phyloP scores from a whole-genome alignment of 2,797 vertebrate genomes.

The Merluccius polli region DNA sequence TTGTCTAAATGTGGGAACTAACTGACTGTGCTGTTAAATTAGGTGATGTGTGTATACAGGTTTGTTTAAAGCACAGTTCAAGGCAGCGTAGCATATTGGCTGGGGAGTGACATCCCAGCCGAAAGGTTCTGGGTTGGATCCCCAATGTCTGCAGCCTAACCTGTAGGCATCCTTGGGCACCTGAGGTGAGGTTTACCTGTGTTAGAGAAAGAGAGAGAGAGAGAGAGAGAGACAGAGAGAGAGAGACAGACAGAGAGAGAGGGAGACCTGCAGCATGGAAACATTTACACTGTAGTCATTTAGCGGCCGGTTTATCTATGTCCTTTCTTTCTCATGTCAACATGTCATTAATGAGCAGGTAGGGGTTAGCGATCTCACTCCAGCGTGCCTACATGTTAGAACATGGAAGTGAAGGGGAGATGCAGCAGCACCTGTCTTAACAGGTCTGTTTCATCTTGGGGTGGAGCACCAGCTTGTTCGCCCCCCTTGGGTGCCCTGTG shows the following conservation, averaged over 20 bases:
- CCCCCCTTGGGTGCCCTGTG: constrained; percentile 48
- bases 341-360: neutral
- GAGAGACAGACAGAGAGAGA: neutral
- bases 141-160: neutral
- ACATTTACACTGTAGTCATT: neutral
- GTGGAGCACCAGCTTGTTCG: constrained; percentile 59
- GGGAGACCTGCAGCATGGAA: neutral
- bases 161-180: neutral
- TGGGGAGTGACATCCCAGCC: too few species aligned
- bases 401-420: neutral
- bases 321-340: neutral
- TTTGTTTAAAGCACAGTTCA: too few species aligned
- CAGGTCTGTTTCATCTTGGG: neutral
- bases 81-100: too few species aligned
- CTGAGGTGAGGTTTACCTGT: neutral
- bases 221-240: neutral
- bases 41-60: neutral
- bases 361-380: neutral
- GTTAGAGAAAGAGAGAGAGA: neutral
- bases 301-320: neutral
- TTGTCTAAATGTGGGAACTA: neutral
- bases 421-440: neutral
- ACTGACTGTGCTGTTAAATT: neutral
- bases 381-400: neutral
- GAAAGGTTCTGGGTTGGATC: neutral